Evolutionary conservation across 2,888 invertebrate genomes (phyloP), one percentile per base, ranked within the genome.

Genomic region (Minunthozetes semirufus): DNA sequence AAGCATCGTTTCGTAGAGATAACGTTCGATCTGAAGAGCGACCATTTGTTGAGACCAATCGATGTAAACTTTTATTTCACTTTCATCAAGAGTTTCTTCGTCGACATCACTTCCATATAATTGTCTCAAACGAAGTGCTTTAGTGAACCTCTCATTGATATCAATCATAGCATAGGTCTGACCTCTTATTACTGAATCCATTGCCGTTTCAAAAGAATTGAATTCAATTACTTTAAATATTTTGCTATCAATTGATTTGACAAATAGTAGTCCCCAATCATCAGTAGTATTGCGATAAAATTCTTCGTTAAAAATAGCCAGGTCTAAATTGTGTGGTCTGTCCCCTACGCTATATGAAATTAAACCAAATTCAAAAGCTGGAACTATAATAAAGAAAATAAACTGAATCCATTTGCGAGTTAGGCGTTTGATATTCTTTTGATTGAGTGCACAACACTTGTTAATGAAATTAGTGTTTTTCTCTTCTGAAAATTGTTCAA

Each of bases 361-460:
- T 11, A 59, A 19, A 13, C 19, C 59, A 6, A 59, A 22, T 11
- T 59, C 22, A 13, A 61, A 4, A 1, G 61, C 27, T 5, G 61
- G 27, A 17, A 61, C 5, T 2, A 27, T 61, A 4, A 61, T 11
- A 4, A 27, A 13, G n/a, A 61, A 61, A 6, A 27, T 17, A 5
- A 61, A 27, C 9, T 61, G 27, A 1, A 19, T 25, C 61, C 61
- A 61, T 75, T 81, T 81, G 72, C 82, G 77, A 72, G 79, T 79
- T 78, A 82, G 78, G 4, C 81, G 76, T 19, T 78, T 80, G 11
- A 82, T 75, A 78, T 82, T 82, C 76, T 82, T 82, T 9, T 81
- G 76, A 59, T 80, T 74, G 56, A 81, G 79, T 56, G 82, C 82
- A 9, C 19, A 73, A 48, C 73, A 63, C 68, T 61, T n/a, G 53